Base-by-base conservation (phyloP, 2,113 vertebrate species). In the Montifringilla adamsi region DNA sequence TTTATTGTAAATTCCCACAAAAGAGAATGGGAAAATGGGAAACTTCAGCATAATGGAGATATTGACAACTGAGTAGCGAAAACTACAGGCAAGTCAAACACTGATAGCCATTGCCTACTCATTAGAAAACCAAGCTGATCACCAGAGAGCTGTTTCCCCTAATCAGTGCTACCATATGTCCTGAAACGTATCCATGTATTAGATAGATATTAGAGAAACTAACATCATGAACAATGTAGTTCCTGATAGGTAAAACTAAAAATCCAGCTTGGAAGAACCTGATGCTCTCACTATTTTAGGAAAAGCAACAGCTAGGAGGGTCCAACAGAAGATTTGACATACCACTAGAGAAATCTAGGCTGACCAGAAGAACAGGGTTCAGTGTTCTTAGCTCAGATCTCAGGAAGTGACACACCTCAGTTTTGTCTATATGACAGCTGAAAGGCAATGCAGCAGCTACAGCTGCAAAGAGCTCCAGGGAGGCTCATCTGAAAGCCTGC, bases 141-240 rank as follows among this genome's bases (percentile, higher is more conserved):
- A 2, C 21, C 21, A 68, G 18, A 88, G 10, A 43, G n/a, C 21
- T 39, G 10, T 43, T 76, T 76, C 27, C 41, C 16, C 23, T 27
- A 26, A 52, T 68, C 30, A 24, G 21, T 33, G 35, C 28, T 13
- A 72, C 26, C 24, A 23, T 2, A 35, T 15, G 18, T 31, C 30
- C 55, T 41, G 8, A 74, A 91, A 55, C 1, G 0, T 47, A 74
- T 37, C 46, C 50, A 19, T 20, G 3, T 31, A 53, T 60, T 47
- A 84, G 35, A 76, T 2, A 6, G 24, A 62, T 49, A 37, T 26
- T 49, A 56, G 49, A 80, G 44, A 17, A 92, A 85, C 20, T 68
- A 39, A 63, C 1, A 1, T 7, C 4, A 28, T 0, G 1, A 62
- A 10, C n/a, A 59, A 13, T 11, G 58, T 60, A 35, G 58, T 41